Conservation (phyloP, 2,888 invertebrate genomes). For the Latrodectus hesperus region DNA sequence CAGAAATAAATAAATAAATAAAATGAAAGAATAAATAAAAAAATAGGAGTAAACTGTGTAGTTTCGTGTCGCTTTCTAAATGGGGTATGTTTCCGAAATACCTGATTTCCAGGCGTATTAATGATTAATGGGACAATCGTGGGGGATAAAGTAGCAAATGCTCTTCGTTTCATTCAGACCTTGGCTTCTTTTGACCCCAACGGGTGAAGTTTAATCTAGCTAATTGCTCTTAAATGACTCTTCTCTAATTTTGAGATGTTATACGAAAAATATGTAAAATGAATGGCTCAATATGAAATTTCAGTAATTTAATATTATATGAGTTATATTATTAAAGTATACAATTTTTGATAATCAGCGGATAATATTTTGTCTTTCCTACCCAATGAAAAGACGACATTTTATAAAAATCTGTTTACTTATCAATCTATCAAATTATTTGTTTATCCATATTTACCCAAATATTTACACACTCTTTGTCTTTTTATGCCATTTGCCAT, state of each 20-base stretch:
- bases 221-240: constrained; percentile 15
- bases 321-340: too few species aligned
- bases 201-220: background rate
- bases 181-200: background rate
- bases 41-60: constrained; percentile 36
- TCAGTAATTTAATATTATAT: too few species aligned
- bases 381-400: too few species aligned
- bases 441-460: too few species aligned
- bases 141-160: constrained; percentile 39
- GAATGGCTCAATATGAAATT: too few species aligned
- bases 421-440: too few species aligned
- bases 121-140: constrained; percentile 51
- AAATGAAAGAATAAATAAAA: constrained; percentile 39
- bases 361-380: too few species aligned
- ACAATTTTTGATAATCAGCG: too few species aligned
- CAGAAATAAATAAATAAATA: constrained; percentile 35
- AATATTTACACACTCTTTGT: too few species aligned
- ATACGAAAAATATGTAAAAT: too few species aligned
- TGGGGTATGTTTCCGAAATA: constrained; percentile 64
- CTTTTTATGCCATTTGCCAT: too few species aligned
- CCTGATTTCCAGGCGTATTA: constrained; percentile 58
- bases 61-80: constrained; percentile 59
- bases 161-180: constrained; percentile 15
- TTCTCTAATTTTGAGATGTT: background rate
- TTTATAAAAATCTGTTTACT: too few species aligned